Percentiles rank a stretch among this genome's conserved stretches.
Evolutionary conservation across 1,140 invertebrate genomes (phyloP).

Genomic region (Tetramorium parvispinum): DNA sequence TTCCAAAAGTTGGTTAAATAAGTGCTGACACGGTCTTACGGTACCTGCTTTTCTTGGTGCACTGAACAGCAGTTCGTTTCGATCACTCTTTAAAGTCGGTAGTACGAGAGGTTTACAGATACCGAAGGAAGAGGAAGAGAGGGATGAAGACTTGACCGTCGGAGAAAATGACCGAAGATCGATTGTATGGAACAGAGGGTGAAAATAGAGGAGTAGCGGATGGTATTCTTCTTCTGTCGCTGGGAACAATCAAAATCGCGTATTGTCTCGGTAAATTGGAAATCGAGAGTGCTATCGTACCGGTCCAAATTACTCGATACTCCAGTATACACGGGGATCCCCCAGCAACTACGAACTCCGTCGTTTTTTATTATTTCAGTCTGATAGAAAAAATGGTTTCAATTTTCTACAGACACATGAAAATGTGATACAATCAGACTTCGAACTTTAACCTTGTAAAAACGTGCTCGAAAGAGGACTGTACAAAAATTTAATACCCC

Average conservation of each 20-base stretch:
- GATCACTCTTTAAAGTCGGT: constrained; percentile 31
- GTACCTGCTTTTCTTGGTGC: not conserved
- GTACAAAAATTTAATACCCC: not conserved
- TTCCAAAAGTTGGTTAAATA: constrained; percentile 6
- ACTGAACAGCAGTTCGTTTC: not conserved
- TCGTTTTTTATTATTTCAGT: constrained; percentile 33
- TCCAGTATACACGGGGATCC: constrained; percentile 28
- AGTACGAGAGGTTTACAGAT: not conserved
- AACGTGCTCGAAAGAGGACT: not conserved
- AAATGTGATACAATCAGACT: constrained; percentile 52
- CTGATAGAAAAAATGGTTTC: constrained; percentile 46
- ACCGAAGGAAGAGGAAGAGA: not conserved
- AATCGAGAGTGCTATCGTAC: constrained; percentile 63
- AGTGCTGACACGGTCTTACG: not conserved
- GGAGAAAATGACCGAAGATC: constrained; percentile 50
- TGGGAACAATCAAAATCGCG: constrained; percentile 62
- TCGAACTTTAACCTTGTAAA: constrained; percentile 28
- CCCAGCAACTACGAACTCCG: constrained; percentile 30
- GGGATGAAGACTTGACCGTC: constrained; percentile 55
- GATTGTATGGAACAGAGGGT: constrained; percentile 29
- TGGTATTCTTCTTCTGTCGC: constrained; percentile 52
- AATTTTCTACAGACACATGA: constrained; percentile 58
- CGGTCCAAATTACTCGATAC: constrained; percentile 58
- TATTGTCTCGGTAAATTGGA: constrained; percentile 59
- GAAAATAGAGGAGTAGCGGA: constrained; percentile 32